Conservation (phyloP, 30 jellyfish, hydroid and myxozoan species). For the Phacellophora camtschatica region DNA sequence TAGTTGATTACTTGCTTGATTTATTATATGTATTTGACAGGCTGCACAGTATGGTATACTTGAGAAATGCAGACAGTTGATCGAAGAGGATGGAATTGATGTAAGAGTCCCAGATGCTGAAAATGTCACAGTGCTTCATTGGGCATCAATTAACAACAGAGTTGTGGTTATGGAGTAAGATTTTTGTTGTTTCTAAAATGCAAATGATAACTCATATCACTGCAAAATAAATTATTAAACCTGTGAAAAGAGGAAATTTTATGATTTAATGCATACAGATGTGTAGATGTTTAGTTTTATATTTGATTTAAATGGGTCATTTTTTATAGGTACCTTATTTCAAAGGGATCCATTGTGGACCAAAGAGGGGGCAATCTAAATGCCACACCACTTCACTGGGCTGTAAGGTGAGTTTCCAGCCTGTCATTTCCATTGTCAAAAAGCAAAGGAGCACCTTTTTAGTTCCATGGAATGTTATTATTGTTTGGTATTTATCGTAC, state of each 20-base stretch:
- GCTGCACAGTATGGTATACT: constrained; percentile 95
- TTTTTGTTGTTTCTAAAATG: too few relatives aligned
- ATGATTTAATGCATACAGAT: too few relatives aligned
- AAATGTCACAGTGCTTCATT: constrained; percentile 85
- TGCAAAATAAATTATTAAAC: too few relatives aligned
- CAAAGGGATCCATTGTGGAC: constrained; percentile 86
- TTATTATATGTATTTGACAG: constrained; percentile 20
- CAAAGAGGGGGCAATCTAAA: constrained; percentile 91
- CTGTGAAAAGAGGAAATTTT: too few relatives aligned
- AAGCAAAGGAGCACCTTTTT: too few relatives aligned
- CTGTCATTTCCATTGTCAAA: too few relatives aligned
- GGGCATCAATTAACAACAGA: constrained; percentile 96
- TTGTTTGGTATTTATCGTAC: too few relatives aligned
- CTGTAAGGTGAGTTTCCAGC: constrained; percentile 67
- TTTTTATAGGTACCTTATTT: constrained; percentile 57
- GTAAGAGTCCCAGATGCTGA: constrained; percentile 91
- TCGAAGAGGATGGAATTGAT: constrained; percentile 83
- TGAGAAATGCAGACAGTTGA: constrained; percentile 76
- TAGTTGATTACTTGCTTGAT: neutral
- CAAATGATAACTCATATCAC: too few relatives aligned
- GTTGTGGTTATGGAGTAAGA: constrained; percentile 72
- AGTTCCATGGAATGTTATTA: too few relatives aligned
- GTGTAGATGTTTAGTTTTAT: too few relatives aligned
- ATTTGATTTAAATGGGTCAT: too few relatives aligned
- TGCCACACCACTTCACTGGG: constrained; percentile 96